Percentiles rank a stretch among this genome's conserved stretches.
Conservation (phyloP, 2,888 invertebrate species). For the Halictus ligatus region DNA sequence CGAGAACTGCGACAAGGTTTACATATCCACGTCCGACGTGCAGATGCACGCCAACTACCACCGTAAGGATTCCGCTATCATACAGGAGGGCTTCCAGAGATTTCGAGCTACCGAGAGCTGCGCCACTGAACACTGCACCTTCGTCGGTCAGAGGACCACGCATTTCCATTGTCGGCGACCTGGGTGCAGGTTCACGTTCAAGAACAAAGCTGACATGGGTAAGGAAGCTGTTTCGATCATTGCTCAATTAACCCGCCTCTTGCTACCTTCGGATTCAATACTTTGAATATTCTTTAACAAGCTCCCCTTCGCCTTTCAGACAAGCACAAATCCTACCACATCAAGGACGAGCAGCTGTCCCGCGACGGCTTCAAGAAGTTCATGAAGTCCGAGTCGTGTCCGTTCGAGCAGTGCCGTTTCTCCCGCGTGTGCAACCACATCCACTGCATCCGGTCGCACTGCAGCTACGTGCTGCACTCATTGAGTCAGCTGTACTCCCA, state of each 20-base stretch:
- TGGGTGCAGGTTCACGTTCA: constrained; percentile 97
- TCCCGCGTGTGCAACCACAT: constrained; percentile 98
- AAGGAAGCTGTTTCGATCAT: constrained; percentile 75
- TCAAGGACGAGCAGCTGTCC: constrained; percentile 97
- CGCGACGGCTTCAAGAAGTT: constrained; percentile 99
- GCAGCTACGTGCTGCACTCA: constrained; percentile 98
- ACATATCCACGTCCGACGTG: constrained; percentile 99
- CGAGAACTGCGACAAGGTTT: constrained; percentile 96
- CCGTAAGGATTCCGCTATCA: constrained; percentile 98
- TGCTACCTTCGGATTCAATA: too few relatives aligned
- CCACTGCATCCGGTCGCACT: constrained; percentile 97
- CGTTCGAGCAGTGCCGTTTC: constrained; percentile 96
- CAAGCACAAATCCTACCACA: constrained; percentile 99
- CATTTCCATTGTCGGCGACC: constrained; percentile 98
- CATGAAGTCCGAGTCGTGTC: constrained; percentile 98
- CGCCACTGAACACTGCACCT: constrained; percentile 95
- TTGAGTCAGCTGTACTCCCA: constrained; percentile 98
- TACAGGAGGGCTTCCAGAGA: constrained; percentile 98
- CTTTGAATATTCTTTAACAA: background rate
- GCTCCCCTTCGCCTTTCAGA: constrained; percentile 86
- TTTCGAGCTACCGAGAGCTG: constrained; percentile 98
- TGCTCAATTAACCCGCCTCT: too few relatives aligned
- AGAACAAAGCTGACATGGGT: constrained; percentile 99
- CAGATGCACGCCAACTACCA: constrained; percentile 99
- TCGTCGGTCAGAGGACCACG: constrained; percentile 97